Evolutionary conservation across 2,113 vertebrate genomes (phyloP), one percentile per base, ranked within the genome.

Genomic region (Clinocottus analis): DNA sequence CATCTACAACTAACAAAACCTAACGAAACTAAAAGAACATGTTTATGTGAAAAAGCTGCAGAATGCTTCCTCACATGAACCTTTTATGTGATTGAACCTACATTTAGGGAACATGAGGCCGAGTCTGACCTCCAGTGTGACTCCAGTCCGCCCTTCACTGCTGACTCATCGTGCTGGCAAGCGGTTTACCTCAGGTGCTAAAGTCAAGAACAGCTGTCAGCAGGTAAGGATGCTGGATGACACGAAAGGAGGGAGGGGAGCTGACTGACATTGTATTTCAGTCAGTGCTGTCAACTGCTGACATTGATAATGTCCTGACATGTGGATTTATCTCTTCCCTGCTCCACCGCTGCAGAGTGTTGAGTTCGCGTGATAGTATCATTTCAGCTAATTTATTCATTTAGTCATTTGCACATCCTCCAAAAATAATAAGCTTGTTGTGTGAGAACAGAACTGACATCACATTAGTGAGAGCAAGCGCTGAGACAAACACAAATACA

Each of bases 201-300:
- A 23, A 66, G 75, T 76, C 33, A 68, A 77, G 75, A 23, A 31
- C 61, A 76, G 79, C 88, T 86, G 79, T 83, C 89, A 74, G 79
- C 81, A 78, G 73, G 77, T 80, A 69, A 49, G 60, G 41, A 64
- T 53, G 75, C 14, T 23, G 51, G 68, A 75, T 84, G 74, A 80
- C 60, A 80, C 58, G 70, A 37, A 63, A 10, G 13, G 39, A 3
- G 10, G 6, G 12, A 8, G 12, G 39, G 39, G 39, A 14, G 9
- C 9, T 39, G 43, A 45, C 76, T 79, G 79, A 87, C 82, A 80
- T 77, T 85, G 78, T 79, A 63, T 81, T 86, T 76, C 78, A 87
- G 71, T 87, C 80, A 79, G 61, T 7, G 45, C 73, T 86, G 79
- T 78, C 84, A 85, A 9, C 47, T 31, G 37, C 65, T 78, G 55